A percentile compares a stretch with the other conserved stretches of the same genome.
phyloP scores from a whole-genome alignment of 2,113 vertebrate genomes.

The Pachypanchax playfairii region DNA sequence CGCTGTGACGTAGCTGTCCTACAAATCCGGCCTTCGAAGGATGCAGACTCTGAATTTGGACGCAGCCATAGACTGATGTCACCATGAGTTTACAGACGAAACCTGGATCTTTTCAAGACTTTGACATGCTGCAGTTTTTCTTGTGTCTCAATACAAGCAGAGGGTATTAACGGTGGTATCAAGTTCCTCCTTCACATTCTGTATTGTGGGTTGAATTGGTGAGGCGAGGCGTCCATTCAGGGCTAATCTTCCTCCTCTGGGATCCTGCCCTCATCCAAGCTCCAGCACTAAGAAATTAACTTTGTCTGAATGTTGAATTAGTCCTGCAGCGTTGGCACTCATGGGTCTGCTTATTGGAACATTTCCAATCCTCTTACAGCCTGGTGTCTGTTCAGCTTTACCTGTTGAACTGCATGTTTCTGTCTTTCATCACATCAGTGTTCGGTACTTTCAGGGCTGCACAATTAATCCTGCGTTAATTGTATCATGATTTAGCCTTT shows the following conservation, averaged over 20 bases:
- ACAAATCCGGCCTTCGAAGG: no score
- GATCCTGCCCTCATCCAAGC: slow-evolving; percentile 10
- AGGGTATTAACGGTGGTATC: background rate
- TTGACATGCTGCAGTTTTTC: background rate
- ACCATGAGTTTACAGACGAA: no score
- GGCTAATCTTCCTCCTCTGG: slow-evolving; percentile 15
- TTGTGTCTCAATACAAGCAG: background rate
- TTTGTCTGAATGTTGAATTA: slow-evolving; percentile 22
- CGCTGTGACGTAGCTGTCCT: no score
- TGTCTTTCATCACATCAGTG: background rate
- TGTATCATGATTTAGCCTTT: slow-evolving; percentile 40
- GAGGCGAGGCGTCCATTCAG: slow-evolving; percentile 4
- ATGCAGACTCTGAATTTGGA: no score
- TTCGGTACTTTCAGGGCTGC: background rate
- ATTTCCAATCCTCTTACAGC: background rate
- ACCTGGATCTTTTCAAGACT: background rate
- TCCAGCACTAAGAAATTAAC: slow-evolving; percentile 24
- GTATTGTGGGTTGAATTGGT: background rate
- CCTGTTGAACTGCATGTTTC: background rate
- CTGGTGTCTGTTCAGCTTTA: background rate
- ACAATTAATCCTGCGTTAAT: slow-evolving; percentile 46
- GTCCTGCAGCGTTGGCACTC: slow-evolving; percentile 5
- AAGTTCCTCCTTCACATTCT: background rate
- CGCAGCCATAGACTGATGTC: no score
- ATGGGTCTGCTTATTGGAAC: background rate